A percentile compares a stretch with the other conserved stretches of the same genome.
These are phyloP conservation scores for Pseudorhombus dupliciocellatus DNA, from an alignment of 2,113 vertebrate species.

Conservation along the genomic window DNA sequence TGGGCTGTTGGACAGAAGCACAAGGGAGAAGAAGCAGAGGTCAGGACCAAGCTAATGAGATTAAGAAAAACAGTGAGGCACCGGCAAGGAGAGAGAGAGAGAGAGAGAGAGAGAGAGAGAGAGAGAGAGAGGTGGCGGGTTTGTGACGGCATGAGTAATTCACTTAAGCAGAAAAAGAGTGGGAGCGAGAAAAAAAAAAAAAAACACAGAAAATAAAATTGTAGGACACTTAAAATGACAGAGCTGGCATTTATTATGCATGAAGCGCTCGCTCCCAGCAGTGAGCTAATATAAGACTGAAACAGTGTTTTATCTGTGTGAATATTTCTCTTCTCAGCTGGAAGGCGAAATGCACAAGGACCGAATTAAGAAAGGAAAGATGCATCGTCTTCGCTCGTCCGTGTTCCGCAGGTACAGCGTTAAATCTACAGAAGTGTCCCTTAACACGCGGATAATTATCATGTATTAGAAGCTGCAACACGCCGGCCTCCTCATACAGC, in stretches of 20 bases:
- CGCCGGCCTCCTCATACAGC: constrained; percentile 27
- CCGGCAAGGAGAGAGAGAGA: neutral
- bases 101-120: too few species aligned
- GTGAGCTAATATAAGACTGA: constrained; percentile 65
- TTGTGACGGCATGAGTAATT: constrained; percentile 46
- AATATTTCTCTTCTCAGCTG: constrained; percentile 72
- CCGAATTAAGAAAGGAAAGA: constrained; percentile 26
- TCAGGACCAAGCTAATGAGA: constrained; percentile 55
- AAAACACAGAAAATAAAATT: constrained; percentile 64
- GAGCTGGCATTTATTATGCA: constrained; percentile 75
- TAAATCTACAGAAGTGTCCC: constrained; percentile 26
- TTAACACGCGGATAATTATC: constrained; percentile 65
- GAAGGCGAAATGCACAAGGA: constrained; percentile 67
- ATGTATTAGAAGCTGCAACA: constrained; percentile 63
- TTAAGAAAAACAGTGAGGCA: constrained; percentile 52
- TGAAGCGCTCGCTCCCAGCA: constrained; percentile 59
- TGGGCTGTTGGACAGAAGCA: constrained; percentile 74
- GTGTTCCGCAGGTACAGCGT: constrained; percentile 50
- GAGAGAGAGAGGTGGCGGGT: constrained; percentile 50
- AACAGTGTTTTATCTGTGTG: constrained; percentile 65
- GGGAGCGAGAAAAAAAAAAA: constrained; percentile 27
- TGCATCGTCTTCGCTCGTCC: constrained; percentile 38
- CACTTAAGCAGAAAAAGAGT: constrained; percentile 39
- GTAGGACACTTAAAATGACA: constrained; percentile 71
- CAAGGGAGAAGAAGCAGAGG: constrained; percentile 55